Percentiles rank a stretch among this genome's conserved stretches.
phyloP scores from a whole-genome alignment of 2,113 vertebrate genomes.

The Equus przewalskii region DNA sequence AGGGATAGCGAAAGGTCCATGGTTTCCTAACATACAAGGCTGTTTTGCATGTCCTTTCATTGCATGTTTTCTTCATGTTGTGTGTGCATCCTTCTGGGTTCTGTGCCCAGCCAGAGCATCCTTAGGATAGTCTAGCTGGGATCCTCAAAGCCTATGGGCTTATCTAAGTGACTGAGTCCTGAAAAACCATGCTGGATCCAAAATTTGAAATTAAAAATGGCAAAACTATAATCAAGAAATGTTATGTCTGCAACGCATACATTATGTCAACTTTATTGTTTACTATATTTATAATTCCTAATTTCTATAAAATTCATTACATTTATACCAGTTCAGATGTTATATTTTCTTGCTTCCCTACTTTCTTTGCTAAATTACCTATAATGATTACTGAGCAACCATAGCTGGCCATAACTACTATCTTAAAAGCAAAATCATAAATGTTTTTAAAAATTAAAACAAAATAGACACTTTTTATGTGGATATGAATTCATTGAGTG shows the following conservation, averaged over 20 bases:
- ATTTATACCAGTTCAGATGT: not conserved
- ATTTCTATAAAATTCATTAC: not conserved
- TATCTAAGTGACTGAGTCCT: not conserved
- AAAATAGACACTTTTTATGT: not conserved
- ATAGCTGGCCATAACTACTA: not conserved
- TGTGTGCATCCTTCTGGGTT: rapidly evolving
- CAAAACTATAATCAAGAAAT: not conserved
- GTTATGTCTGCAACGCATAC: rapidly evolving
- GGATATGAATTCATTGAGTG: not conserved
- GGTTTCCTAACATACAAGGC: not conserved
- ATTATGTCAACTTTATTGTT: not conserved
- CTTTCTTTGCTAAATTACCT: not conserved
- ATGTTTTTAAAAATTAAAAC: not conserved
- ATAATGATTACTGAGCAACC: not conserved
- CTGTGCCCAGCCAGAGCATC: rapidly evolving
- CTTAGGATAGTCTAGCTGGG: not conserved
- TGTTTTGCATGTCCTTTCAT: rapidly evolving
- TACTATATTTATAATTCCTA: not conserved
- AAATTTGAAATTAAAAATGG: not conserved
- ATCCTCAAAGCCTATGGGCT: too few relatives aligned
- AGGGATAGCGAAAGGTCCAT: not conserved
- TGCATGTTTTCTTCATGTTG: rapidly evolving
- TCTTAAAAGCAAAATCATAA: not conserved
- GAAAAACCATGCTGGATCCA: not conserved
- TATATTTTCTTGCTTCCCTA: not conserved